Evolutionary conservation across 2,797 vertebrate species (phyloP).

Genomic region (Pterois miles): DNA sequence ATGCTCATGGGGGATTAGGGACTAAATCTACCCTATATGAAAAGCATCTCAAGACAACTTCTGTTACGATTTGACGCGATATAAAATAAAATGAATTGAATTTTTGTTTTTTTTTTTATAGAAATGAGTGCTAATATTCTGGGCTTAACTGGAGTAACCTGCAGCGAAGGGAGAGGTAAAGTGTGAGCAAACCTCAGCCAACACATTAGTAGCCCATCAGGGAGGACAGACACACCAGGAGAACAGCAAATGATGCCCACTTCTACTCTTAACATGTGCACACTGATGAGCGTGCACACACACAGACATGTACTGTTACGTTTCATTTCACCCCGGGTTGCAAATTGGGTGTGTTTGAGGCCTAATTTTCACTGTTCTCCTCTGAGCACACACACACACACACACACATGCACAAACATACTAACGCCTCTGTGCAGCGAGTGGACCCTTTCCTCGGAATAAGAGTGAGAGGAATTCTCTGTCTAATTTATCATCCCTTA

Average conservation of each 20-base stretch:
- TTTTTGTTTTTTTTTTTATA: too few relatives aligned
- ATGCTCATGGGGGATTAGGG: too few relatives aligned
- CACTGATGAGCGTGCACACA: slow-evolving; percentile 23
- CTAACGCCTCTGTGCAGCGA: slow-evolving; percentile 34
- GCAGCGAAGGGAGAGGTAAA: background rate
- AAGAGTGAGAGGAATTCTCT: slow-evolving; percentile 73
- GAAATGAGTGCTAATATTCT: too few relatives aligned
- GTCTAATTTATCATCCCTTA: slow-evolving; percentile 82
- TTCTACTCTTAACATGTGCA: slow-evolving; percentile 44
- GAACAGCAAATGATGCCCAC: slow-evolving; percentile 60
- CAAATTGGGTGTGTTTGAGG: slow-evolving; percentile 70
- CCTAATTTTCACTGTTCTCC: slow-evolving; percentile 76
- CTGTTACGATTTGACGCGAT: too few relatives aligned
- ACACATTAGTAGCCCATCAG: slow-evolving; percentile 58
- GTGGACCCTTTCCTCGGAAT: slow-evolving; percentile 68
- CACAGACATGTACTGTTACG: slow-evolving; percentile 39
- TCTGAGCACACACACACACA: slow-evolving; percentile 55
- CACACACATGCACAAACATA: slow-evolving; percentile 33
- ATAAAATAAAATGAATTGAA: too few relatives aligned
- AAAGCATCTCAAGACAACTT: too few relatives aligned
- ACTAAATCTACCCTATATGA: too few relatives aligned
- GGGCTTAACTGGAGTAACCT: too few relatives aligned
- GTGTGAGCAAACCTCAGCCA: slow-evolving; percentile 47
- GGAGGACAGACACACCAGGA: slow-evolving; percentile 51
- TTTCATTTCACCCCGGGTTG: slow-evolving; percentile 71